phyloP scores from a whole-genome alignment of 2,113 vertebrate genomes.

The Toxostoma redivivum region DNA sequence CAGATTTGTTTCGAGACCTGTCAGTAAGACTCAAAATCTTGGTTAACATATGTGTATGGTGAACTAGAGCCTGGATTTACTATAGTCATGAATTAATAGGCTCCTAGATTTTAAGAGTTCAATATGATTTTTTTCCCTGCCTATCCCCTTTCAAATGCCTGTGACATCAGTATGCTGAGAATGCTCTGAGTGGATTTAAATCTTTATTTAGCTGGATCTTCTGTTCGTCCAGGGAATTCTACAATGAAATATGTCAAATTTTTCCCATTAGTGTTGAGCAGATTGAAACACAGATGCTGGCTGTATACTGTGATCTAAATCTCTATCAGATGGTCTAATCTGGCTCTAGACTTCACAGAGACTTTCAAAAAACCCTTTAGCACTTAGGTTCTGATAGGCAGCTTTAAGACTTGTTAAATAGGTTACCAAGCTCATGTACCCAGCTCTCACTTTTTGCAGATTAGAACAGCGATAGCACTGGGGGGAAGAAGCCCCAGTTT shows the following conservation, averaged over 20 bases:
- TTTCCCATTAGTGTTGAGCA: slow-evolving; percentile 25
- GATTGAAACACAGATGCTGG: slow-evolving; percentile 58
- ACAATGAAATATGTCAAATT: slow-evolving; percentile 26
- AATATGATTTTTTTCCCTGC: background rate
- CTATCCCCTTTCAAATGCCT: background rate
- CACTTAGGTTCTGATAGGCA: background rate
- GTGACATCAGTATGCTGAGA: slow-evolving; percentile 4
- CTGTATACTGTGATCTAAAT: slow-evolving; percentile 8
- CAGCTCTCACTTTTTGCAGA: background rate
- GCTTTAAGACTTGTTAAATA: slow-evolving; percentile 35
- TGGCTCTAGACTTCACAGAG: background rate
- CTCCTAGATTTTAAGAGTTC: slow-evolving; percentile 1
- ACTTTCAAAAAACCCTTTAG: slow-evolving; percentile 25
- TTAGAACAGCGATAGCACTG: background rate
- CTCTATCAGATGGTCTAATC: slow-evolving; percentile 49
- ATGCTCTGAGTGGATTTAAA: slow-evolving; percentile 25
- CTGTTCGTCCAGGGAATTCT: slow-evolving; percentile 27
- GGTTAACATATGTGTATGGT: background rate
- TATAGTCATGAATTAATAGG: background rate
- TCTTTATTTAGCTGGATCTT: slow-evolving; percentile 58
- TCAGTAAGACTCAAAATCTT: slow-evolving; percentile 33
- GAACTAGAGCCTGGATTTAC: background rate
- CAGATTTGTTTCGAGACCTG: slow-evolving; percentile 30
- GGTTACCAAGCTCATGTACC: background rate
- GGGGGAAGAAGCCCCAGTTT: background rate